A percentile compares a stretch with the other conserved stretches of the same genome.
Evolutionary conservation across 2,797 vertebrate genomes (phyloP).

Genomic region (Microcaecilia unicolor): DNA sequence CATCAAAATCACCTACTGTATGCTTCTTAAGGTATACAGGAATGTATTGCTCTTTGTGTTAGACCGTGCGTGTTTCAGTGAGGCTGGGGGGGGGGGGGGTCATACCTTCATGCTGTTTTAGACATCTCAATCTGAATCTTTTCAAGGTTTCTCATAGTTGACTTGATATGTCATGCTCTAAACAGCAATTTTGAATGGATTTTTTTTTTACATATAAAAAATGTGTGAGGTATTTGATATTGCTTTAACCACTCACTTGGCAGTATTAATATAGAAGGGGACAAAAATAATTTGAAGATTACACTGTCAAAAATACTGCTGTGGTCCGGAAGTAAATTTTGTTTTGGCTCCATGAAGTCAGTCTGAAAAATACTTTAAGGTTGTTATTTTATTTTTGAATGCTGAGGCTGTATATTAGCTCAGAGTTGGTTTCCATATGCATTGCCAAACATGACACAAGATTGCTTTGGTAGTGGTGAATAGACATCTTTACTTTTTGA

Average conservation of each 20-base stretch:
- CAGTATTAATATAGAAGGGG: conserved; percentile 8
- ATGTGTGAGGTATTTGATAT: neutral
- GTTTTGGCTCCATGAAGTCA: conserved; percentile 3
- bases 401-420: neutral
- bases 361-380: conserved; percentile 4
- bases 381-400: conserved; percentile 6
- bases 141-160: conserved; percentile 1
- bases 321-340: conserved; percentile 2
- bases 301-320: neutral
- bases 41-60: too few species aligned
- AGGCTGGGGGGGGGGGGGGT: too few species aligned
- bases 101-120: too few species aligned
- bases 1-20: too few species aligned
- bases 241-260: conserved; percentile 11
- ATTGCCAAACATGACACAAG: neutral
- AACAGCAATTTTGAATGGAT: neutral
- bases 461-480: neutral
- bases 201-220: neutral
- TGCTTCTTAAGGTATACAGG: too few species aligned
- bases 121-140: neutral
- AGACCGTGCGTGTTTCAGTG: too few species aligned
- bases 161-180: neutral
- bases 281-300: conserved; percentile 3
- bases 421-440: conserved; percentile 2
- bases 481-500: neutral